Evolutionary conservation across 2,888 invertebrate genomes (phyloP), one percentile per base, ranked within the genome.

Genomic region (Bruchidius siliquastri): DNA sequence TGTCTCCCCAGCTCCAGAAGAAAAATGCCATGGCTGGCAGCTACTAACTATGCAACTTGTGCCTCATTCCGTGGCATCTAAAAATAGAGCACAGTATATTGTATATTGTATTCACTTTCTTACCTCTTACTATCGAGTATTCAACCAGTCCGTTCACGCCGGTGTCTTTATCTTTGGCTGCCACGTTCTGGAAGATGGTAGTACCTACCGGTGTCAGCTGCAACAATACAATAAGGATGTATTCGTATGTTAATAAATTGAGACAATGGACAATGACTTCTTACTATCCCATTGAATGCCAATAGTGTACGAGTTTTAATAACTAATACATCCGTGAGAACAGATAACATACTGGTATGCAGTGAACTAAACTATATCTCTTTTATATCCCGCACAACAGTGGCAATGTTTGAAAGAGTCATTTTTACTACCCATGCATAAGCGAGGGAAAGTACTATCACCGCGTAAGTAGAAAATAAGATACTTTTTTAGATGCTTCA

Each of bases 101-200:
- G 10, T 18, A 49, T 18, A 18, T 49, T 18, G 49, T 18, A 13
- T 49, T 49, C 49, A 13, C 49, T 30, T 13, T 70, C 73, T 89
- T 89, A 75, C 94, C 92, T 80, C 93, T 92, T 75, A 94, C 90
- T 77, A 96, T 91, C 79, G 92, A 94, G 86, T 96, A 96, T 84
- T 96, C 96, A 1, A 96, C 92, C 69, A 96, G 89, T 69, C 95
- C 96, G 84, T 96, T 96, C 77, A 95, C 94, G 69, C 96, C 96
- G 0, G 95, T 93, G 85, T 96, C 96, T 73, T 92, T 92, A 84
- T 96, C 96, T 73, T 90, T 88, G 0, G 96, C 95, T 76, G 91
- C 90, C 75, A 96, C 91, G 77, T 92, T 92, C 80, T 94, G 92
- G 87, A 94, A 96, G 81, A 96, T 91, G 22, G 95, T 95, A 20